phyloP scores from a whole-genome alignment of 2,888 invertebrate genomes.

The Sphecodes monilicornis region DNA sequence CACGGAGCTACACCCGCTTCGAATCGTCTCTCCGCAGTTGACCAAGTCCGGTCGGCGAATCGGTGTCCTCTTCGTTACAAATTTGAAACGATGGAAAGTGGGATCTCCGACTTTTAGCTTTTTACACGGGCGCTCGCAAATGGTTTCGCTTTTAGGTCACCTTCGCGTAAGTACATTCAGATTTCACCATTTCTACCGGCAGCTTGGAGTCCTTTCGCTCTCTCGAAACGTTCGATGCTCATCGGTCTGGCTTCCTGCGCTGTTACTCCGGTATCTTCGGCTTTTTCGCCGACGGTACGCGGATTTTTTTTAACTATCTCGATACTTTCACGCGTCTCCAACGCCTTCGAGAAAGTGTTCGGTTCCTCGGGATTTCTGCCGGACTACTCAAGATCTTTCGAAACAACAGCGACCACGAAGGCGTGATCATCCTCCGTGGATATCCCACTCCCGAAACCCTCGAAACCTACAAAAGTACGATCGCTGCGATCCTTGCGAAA shows the following conservation, averaged over 20 bases:
- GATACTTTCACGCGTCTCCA: conserved; percentile 2
- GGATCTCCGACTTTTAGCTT: conserved; percentile 6
- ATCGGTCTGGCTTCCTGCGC: conserved; percentile 19
- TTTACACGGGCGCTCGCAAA: conserved; percentile 58
- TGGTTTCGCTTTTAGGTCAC: conserved; percentile 76
- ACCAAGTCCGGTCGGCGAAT: neutral
- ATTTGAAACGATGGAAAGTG: conserved; percentile 2
- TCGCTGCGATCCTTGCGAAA: neutral
- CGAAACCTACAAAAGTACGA: neutral
- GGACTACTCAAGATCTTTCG: neutral
- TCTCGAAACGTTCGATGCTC: conserved; percentile 70
- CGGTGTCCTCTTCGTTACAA: neutral
- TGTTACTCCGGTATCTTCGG: conserved; percentile 8
- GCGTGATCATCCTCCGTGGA: too few relatives aligned
- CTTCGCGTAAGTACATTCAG: conserved; percentile 70
- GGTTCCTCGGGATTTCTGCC: neutral
- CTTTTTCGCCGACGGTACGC: neutral
- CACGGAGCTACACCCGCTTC: too few relatives aligned
- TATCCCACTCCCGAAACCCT: neutral
- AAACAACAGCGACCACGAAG: neutral
- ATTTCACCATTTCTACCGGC: conserved; percentile 71
- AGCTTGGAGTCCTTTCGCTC: conserved; percentile 73
- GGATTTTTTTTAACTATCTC: neutral
- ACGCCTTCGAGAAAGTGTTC: neutral
- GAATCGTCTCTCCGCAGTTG: neutral